Base-by-base conservation (phyloP, 2,888 invertebrate species). In the Cataglyphis rosenhaueri region DNA sequence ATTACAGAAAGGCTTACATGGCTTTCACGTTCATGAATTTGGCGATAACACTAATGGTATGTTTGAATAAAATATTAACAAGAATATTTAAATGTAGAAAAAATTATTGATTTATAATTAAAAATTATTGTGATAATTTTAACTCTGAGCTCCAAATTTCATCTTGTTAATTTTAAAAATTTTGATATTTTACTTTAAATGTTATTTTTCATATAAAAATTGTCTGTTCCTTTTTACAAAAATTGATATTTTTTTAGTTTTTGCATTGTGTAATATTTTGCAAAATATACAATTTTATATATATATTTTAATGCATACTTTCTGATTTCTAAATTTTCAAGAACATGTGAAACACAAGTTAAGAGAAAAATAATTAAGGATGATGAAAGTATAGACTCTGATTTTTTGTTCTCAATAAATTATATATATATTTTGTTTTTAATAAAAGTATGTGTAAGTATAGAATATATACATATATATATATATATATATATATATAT, bases 1-100 rank as follows among this genome's bases (percentile, higher is more conserved):
- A 1, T 95, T 99, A 48, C 94, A 95, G 25, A 95, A 97, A 94
- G 99, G 99, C 84, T 93, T 95, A 3, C 95, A 98, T 93, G 98
- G 98, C 32, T 98, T 99, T 95, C 99, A 99, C 94, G 96, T 99
- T 84, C 99, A 99, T 94, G 98, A 99, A 95, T 99, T 98, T 93
- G 99, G 99, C 0, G 99, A 99, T 95, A 98, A 98, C 93, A 98
- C 98, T 41, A 98, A 99, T 94, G 98, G 98, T 94, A 92, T 57
- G 52, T 44, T 55, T 38, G 18, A 18, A 0, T 48, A 1, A 44
- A n/a, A 41, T 15, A 52, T 0, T 38, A 18, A 71, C 21, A 15
- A 29, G 12, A 41, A 41, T 41, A n/a, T n/a, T 29, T 3, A 44
- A 10, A 66, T 73, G 1, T 55, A n/a, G n/a, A 52, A 52, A 18